phyloP scores from a whole-genome alignment of 2,797 vertebrate genomes.

The Potorous gilbertii region DNA sequence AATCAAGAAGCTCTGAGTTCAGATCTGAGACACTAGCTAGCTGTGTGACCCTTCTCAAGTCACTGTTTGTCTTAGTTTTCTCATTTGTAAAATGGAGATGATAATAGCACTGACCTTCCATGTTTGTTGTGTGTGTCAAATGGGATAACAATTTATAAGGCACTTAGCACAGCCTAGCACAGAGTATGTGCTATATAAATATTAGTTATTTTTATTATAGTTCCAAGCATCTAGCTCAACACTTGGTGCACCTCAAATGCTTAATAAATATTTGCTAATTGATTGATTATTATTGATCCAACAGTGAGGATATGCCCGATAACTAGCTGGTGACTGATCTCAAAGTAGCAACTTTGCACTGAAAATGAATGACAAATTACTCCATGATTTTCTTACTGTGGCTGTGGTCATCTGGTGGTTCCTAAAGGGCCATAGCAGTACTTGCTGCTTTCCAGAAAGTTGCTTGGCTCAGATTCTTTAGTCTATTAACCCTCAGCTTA shows the following conservation, averaged over 20 bases:
- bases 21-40: neutral
- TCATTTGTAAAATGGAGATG: neutral
- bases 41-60: neutral
- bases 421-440: neutral
- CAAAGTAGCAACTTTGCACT: constrained; percentile 22
- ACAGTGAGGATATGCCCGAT: neutral
- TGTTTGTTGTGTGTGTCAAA: neutral
- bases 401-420: constrained; percentile 36
- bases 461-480: neutral
- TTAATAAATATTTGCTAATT: constrained; percentile 14
- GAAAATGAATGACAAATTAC: constrained; percentile 37
- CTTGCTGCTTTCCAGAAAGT: constrained; percentile 5
- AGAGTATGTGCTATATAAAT: neutral
- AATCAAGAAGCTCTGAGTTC: neutral
- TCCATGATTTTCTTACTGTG: constrained; percentile 37
- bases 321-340: constrained; percentile 36
- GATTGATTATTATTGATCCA: too few relatives aligned
- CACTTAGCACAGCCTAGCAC: neutral
- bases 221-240: neutral
- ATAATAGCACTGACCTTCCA: neutral
- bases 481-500: neutral
- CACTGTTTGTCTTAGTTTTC: neutral
- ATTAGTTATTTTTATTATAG: neutral
- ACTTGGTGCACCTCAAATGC: constrained; percentile 36
- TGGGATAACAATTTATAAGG: neutral